Evolutionary conservation across 2,888 invertebrate species (phyloP).

Genomic region (Melinaea menophilus): DNA sequence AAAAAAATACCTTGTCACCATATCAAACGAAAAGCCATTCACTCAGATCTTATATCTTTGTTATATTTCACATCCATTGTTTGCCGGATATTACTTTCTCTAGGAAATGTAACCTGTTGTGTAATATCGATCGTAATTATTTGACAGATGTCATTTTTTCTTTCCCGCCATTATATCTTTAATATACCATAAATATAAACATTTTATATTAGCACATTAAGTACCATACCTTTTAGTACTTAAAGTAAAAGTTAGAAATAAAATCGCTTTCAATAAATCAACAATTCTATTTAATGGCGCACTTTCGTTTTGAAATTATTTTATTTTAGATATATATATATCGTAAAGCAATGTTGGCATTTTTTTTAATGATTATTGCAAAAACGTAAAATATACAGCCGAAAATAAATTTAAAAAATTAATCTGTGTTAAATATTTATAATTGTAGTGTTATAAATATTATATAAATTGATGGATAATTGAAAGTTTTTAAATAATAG

Average conservation of each 20-base stretch:
- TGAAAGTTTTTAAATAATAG: too few species aligned
- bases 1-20: too few species aligned
- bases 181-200: too few species aligned
- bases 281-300: conserved; percentile 5
- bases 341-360: too few species aligned
- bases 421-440: too few species aligned
- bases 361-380: too few species aligned
- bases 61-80: not conserved
- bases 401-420: too few species aligned
- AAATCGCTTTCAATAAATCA: conserved; percentile 12
- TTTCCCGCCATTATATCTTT: not conserved
- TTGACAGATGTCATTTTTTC: not conserved
- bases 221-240: not conserved
- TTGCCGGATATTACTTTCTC: not conserved
- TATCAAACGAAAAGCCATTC: too few species aligned
- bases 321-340: conserved; percentile 1
- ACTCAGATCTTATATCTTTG: too few species aligned
- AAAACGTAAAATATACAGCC: too few species aligned
- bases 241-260: conserved; percentile 14
- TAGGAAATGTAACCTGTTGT: not conserved
- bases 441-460: too few species aligned
- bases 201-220: not conserved
- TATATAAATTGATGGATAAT: too few species aligned
- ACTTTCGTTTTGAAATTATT: conserved; percentile 15
- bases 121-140: not conserved